These are phyloP conservation scores for Grantiella picta DNA, from an alignment of 2,113 vertebrate species.

Conservation along the genomic window DNA sequence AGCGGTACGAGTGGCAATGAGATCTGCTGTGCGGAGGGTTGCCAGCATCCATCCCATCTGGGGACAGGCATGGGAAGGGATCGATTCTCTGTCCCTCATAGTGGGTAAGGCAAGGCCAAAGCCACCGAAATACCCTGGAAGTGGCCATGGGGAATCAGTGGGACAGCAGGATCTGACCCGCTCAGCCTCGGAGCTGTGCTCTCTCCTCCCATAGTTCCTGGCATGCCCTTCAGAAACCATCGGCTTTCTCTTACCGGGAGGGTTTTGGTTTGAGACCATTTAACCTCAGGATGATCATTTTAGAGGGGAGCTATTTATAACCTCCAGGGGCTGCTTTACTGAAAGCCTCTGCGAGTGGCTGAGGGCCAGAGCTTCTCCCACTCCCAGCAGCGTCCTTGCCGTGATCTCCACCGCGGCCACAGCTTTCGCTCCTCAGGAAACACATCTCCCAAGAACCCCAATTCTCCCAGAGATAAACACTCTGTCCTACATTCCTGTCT, in stretches of 20 bases:
- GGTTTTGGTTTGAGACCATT: slow-evolving; percentile 51
- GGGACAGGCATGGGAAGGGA: background rate
- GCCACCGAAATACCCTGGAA: background rate
- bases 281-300: slow-evolving; percentile 47
- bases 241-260: background rate
- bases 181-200: fast-evolving
- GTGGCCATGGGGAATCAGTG: too few species aligned
- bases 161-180: background rate
- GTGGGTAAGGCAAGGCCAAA: background rate
- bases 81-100: background rate
- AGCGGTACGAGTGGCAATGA: background rate
- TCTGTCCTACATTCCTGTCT: background rate
- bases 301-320: slow-evolving; percentile 55
- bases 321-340: slow-evolving; percentile 18
- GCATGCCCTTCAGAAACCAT: slow-evolving; percentile 17
- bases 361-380: background rate
- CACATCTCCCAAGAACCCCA: background rate
- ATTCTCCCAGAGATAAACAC: background rate
- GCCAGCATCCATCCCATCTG: fast-evolving
- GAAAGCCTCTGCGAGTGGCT: background rate
- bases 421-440: background rate
- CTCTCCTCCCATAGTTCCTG: background rate
- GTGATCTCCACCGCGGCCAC: background rate
- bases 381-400: background rate
- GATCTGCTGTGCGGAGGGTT: background rate